These are phyloP conservation scores for Lacerta viridis DNA, from an alignment of 2,797 vertebrate species.

Conservation along the genomic window DNA sequence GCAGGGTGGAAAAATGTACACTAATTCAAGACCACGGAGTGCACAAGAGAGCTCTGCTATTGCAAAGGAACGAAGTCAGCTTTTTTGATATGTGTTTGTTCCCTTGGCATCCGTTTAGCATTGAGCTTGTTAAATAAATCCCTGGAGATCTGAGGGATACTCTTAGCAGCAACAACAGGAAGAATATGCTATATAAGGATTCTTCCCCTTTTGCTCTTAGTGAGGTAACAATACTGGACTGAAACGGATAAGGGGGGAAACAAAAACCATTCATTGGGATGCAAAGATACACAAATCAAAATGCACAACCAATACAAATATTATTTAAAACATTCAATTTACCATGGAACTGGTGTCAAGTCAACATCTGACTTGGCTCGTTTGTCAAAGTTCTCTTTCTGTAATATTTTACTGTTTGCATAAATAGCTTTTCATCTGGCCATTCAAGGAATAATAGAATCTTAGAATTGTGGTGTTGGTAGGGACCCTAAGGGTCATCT, in stretches of 20 bases:
- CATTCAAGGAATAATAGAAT: background rate
- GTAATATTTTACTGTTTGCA: background rate
- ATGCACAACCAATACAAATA: too few relatives aligned
- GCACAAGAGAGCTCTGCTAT: background rate
- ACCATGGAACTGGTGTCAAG: background rate
- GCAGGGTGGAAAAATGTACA: background rate
- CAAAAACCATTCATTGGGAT: too few relatives aligned
- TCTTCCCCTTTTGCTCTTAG: background rate
- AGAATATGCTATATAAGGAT: fast-evolving
- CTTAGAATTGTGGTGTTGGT: too few relatives aligned
- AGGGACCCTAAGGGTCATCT: too few relatives aligned
- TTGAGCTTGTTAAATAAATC: background rate
- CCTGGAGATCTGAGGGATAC: background rate
- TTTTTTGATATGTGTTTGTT: background rate
- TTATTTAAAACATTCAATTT: background rate
- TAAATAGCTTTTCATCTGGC: slow-evolving; percentile 2
- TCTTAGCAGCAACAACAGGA: background rate
- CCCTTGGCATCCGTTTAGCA: background rate
- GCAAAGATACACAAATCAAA: too few relatives aligned
- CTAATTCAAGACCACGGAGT: background rate
- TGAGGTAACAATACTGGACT: fast-evolving
- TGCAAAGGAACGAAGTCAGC: background rate
- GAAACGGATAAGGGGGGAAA: too few relatives aligned
- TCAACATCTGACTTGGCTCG: background rate
- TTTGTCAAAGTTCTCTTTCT: background rate